A percentile compares a stretch with the other conserved stretches of the same genome.
phyloP scores from a whole-genome alignment of 2,888 invertebrate genomes.

The Nycteola revayana region DNA sequence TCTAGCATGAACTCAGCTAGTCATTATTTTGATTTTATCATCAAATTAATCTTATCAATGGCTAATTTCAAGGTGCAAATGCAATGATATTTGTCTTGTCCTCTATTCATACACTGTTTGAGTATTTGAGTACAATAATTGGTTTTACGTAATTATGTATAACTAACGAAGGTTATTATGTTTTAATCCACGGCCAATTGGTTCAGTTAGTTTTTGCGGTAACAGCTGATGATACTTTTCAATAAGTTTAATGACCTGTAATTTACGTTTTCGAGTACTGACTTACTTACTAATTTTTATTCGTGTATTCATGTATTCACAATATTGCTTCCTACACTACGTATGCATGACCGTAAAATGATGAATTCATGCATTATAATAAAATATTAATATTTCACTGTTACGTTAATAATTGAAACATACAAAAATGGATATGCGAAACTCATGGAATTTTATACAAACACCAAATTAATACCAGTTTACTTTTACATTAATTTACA shows the following conservation, averaged over 20 bases:
- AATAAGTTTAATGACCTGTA: background rate
- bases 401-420: too few species aligned
- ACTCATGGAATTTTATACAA: too few species aligned
- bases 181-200: slow-evolving; percentile 45
- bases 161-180: slow-evolving; percentile 35
- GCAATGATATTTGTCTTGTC: slow-evolving; percentile 6
- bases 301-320: too few species aligned
- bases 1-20: too few species aligned
- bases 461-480: too few species aligned
- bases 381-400: too few species aligned
- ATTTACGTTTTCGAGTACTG: slow-evolving; percentile 12
- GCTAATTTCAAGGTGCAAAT: slow-evolving; percentile 1
- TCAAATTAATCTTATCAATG: background rate
- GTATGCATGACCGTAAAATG: too few species aligned
- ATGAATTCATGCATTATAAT: too few species aligned
- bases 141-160: slow-evolving; percentile 26
- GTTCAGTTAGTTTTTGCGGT: slow-evolving; percentile 45
- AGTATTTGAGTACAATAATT: slow-evolving; percentile 6
- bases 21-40: background rate
- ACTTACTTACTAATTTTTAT: too few species aligned
- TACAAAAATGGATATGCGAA: too few species aligned
- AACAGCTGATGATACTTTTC: slow-evolving; percentile 40
- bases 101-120: slow-evolving; percentile 7
- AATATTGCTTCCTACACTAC: too few species aligned
- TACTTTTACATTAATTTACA: too few species aligned